Evolutionary conservation across 2,888 invertebrate species (phyloP).

Genomic region (Deladenus siricidicola): DNA sequence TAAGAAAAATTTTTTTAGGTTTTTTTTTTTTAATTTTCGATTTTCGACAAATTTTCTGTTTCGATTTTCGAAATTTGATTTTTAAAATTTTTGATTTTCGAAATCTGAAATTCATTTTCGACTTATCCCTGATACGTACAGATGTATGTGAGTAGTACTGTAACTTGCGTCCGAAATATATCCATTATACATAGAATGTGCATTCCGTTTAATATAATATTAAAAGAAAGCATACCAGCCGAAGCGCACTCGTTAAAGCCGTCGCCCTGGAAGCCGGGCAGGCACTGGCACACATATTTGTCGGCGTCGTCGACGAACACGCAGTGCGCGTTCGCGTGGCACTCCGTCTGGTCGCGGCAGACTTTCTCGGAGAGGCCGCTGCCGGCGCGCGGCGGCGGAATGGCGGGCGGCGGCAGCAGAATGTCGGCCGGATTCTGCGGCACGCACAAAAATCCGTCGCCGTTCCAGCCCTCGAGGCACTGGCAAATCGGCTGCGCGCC

Average conservation of each 20-base stretch:
- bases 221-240: slow-evolving; percentile 34
- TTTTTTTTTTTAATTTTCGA: no score
- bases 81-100: no score
- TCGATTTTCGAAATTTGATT: no score
- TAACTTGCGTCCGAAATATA: no score
- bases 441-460: slow-evolving; percentile 42
- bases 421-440: background rate
- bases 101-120: no score
- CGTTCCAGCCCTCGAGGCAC: slow-evolving; percentile 46
- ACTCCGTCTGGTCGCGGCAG: slow-evolving; percentile 27
- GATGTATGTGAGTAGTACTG: no score
- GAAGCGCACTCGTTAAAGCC: slow-evolving; percentile 48
- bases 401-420: background rate
- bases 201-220: no score
- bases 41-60: no score
- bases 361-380: background rate
- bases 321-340: slow-evolving; percentile 56
- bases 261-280: slow-evolving; percentile 56
- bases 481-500: slow-evolving; percentile 33
- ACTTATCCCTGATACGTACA: no score
- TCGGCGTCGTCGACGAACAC: slow-evolving; percentile 48
- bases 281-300: slow-evolving; percentile 56
- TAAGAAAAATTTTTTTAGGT: no score
- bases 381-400: background rate
- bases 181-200: no score